phyloP scores from a whole-genome alignment of 2,888 invertebrate species.

The Pherbina coryleti region DNA sequence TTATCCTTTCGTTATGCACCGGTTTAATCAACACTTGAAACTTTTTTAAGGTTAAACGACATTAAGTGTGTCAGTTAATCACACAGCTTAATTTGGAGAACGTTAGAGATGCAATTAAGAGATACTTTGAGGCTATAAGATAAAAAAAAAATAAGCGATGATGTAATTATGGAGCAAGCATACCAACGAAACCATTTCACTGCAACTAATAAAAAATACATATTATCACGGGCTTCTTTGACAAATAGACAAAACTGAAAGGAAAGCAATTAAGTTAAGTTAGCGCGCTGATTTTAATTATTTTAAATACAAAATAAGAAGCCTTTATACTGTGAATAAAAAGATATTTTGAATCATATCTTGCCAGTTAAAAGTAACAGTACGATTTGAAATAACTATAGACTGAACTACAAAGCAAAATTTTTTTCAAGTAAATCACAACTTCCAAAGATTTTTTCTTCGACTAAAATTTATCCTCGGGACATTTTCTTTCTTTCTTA shows the following conservation, averaged over 20 bases:
- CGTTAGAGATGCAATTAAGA: background rate
- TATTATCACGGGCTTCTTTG: background rate
- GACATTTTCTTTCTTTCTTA: too few species aligned
- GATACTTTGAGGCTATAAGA: background rate
- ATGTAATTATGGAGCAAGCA: background rate
- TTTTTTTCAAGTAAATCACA: too few species aligned
- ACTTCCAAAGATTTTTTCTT: too few species aligned
- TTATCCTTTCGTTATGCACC: too few species aligned
- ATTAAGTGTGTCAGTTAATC: background rate
- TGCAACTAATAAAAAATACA: background rate
- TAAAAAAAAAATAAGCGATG: background rate
- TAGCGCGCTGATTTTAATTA: conserved; percentile 3
- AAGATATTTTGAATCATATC: too few species aligned
- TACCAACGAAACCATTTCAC: background rate
- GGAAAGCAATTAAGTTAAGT: background rate
- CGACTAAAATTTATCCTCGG: too few species aligned
- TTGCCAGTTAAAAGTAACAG: too few species aligned
- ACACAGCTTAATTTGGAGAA: background rate
- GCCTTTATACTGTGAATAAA: too few species aligned
- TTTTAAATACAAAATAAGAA: too few species aligned
- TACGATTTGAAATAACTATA: too few species aligned
- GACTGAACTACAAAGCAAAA: too few species aligned
- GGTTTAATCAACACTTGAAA: too few species aligned
- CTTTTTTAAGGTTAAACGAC: background rate
- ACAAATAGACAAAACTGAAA: background rate